These are phyloP conservation scores for Argya squamiceps DNA, from an alignment of 2,797 vertebrate genomes.

Conservation along the genomic window DNA sequence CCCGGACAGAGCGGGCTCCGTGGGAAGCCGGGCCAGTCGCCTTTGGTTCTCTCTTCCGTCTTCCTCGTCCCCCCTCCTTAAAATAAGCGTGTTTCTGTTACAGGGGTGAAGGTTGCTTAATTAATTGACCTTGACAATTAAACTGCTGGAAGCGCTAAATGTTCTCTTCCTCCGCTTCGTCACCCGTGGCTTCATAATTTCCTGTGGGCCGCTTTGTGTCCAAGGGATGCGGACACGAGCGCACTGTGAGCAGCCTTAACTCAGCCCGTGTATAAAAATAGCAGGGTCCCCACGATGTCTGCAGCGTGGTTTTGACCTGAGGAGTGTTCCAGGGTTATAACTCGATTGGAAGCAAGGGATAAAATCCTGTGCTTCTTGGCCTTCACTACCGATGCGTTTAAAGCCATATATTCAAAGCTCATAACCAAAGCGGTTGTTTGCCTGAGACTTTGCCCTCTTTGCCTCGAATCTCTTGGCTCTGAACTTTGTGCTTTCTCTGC, in stretches of 20 bases:
- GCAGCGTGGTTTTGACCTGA: accelerated
- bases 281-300: background rate
- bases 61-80: accelerated
- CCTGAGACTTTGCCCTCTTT: background rate
- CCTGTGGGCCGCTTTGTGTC: background rate
- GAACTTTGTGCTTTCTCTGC: background rate
- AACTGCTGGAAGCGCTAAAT: background rate
- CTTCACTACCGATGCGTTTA: accelerated
- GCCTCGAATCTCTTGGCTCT: background rate
- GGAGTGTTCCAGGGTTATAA: accelerated
- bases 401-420: accelerated
- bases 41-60: background rate
- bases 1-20: background rate
- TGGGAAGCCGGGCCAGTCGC: accelerated
- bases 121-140: background rate
- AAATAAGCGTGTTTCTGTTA: background rate
- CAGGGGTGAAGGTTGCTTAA: background rate
- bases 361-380: background rate
- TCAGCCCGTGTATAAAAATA: accelerated
- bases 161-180: background rate
- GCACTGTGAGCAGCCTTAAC: accelerated
- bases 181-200: slow-evolving; percentile 9
- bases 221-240: accelerated
- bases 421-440: background rate
- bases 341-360: accelerated